Evolutionary conservation across 2,113 vertebrate genomes (phyloP).

Genomic region (Grallaria varia): DNA sequence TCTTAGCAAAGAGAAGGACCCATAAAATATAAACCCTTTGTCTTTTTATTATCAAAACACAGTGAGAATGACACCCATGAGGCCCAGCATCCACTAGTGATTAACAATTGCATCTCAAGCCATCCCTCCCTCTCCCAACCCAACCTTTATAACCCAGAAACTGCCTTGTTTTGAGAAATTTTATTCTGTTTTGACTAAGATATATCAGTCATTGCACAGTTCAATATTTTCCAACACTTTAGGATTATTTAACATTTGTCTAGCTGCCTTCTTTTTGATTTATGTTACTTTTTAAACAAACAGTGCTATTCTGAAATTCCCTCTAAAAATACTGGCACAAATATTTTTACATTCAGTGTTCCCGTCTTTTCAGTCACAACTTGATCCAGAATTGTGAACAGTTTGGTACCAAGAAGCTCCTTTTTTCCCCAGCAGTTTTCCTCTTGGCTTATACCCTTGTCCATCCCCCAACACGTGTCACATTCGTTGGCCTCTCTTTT

Average conservation of each 20-base stretch:
- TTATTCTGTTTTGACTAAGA: background rate
- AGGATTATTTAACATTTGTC: background rate
- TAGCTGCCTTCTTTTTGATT: background rate
- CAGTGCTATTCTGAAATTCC: background rate
- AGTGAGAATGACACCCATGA: background rate
- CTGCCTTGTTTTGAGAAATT: background rate
- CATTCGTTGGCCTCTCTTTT: background rate
- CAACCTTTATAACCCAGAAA: background rate
- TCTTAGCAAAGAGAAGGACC: background rate
- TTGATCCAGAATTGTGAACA: background rate
- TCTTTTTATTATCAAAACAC: background rate
- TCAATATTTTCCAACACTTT: background rate
- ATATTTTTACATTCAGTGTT: background rate
- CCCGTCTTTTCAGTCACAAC: background rate
- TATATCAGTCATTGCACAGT: background rate
- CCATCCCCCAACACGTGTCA: rapidly evolving
- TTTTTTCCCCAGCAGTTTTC: background rate
- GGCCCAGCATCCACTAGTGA: background rate
- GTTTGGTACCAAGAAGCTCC: background rate
- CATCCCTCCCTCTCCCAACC: background rate
- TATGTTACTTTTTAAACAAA: background rate
- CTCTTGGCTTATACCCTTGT: background rate
- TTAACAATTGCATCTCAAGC: background rate
- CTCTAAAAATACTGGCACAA: background rate
- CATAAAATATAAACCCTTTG: background rate